Percentiles rank a stretch among this genome's conserved stretches.
phyloP scores from a whole-genome alignment of 2,888 invertebrate species.

The Harpagoxenus sublaevis region DNA sequence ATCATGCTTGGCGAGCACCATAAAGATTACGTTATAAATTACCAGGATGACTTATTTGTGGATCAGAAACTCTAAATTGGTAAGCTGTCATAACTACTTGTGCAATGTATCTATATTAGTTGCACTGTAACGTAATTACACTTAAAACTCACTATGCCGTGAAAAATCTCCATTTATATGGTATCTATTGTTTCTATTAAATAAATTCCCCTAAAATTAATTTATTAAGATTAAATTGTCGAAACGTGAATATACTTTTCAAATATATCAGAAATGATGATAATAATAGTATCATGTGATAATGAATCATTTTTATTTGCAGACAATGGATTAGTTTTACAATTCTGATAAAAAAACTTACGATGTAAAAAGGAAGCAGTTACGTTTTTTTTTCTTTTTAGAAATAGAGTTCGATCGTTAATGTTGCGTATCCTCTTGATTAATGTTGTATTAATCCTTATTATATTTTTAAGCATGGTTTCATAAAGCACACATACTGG shows the following conservation, averaged over 20 bases:
- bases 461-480: not conserved
- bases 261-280: not conserved
- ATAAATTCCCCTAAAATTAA: not conserved
- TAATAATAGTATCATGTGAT: not conserved
- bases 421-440: not conserved
- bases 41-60: not conserved
- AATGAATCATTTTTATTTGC: not conserved
- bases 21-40: not conserved
- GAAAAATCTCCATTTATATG: not conserved
- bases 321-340: not conserved
- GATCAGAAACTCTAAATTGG: not conserved
- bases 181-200: not conserved
- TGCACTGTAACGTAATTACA: not conserved
- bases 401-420: not conserved
- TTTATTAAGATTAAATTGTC: not conserved
- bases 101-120: not conserved
- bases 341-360: not conserved
- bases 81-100: not conserved
- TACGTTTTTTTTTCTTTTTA: not conserved
- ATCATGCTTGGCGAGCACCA: not conserved
- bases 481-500: not conserved
- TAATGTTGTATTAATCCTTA: not conserved
- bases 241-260: not conserved
- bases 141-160: not conserved
- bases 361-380: not conserved